These are phyloP conservation scores for Amorpha juglandis DNA, from an alignment of 2,888 invertebrate species.

Conservation along the genomic window DNA sequence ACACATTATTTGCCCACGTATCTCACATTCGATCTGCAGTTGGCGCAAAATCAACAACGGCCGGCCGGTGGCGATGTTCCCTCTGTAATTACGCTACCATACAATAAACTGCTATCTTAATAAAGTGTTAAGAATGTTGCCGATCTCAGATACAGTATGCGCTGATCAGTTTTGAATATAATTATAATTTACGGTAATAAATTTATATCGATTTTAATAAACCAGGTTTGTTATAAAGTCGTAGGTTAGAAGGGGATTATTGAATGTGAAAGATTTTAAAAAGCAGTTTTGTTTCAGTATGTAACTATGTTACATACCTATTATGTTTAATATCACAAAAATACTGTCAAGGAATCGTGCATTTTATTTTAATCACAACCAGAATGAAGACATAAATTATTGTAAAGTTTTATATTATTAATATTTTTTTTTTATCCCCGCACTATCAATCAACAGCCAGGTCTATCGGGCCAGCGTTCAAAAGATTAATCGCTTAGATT, in stretches of 20 bases:
- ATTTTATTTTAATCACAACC: neutral
- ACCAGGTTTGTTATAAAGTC: neutral
- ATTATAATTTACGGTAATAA: neutral
- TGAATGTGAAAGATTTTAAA: no score
- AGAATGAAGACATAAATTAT: neutral
- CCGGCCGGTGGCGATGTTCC: conserved; percentile 66
- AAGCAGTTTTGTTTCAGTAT: no score
- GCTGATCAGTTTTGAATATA: conserved; percentile 4
- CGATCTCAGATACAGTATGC: conserved; percentile 49
- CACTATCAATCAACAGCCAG: conserved; percentile 4
- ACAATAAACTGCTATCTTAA: conserved; percentile 69
- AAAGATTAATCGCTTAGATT: conserved; percentile 9
- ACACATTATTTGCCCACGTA: conserved; percentile 61
- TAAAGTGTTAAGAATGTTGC: conserved; percentile 74
- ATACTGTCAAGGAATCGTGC: neutral
- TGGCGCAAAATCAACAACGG: conserved; percentile 55
- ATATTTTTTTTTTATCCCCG: neutral
- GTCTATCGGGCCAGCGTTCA: neutral
- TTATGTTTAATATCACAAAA: neutral
- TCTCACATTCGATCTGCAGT: conserved; percentile 61
- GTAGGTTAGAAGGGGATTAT: neutral
- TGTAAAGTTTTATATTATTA: neutral
- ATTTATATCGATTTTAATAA: neutral
- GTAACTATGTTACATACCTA: no score
- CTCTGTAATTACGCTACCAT: conserved; percentile 71